Conservation (phyloP, 1,140 invertebrate species). For the Drosophila azteca region DNA sequence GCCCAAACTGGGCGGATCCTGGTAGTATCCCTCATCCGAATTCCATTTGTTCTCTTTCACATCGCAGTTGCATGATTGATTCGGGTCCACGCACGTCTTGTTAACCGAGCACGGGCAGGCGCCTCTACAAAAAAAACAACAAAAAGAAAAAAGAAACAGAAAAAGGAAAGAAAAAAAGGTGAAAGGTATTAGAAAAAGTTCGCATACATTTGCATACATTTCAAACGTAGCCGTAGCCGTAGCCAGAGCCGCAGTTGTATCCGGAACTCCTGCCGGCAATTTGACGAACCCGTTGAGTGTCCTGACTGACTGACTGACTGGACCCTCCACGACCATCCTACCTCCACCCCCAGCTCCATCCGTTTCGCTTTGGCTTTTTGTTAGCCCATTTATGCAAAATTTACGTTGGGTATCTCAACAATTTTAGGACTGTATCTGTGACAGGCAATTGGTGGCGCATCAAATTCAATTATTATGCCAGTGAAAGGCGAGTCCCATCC, state of each 20-base stretch:
- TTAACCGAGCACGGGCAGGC: slow-evolving; percentile 89
- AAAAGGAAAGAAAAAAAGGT: slow-evolving; percentile 36
- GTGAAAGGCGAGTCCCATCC: background rate
- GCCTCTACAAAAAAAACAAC: slow-evolving; percentile 85
- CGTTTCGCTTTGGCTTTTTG: slow-evolving; percentile 52
- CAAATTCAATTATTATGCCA: slow-evolving; percentile 22
- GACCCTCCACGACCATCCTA: background rate
- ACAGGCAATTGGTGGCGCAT: slow-evolving; percentile 38
- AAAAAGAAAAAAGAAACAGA: background rate
- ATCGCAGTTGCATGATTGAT: slow-evolving; percentile 94
- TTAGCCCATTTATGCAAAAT: slow-evolving; percentile 55
- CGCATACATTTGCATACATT: slow-evolving; percentile 76
- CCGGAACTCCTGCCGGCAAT: slow-evolving; percentile 53
- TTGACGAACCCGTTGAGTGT: slow-evolving; percentile 69
- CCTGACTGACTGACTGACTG: slow-evolving; percentile 51
- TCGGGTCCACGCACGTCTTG: slow-evolving; percentile 90
- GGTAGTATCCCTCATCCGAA: slow-evolving; percentile 93
- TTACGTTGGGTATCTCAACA: slow-evolving; percentile 29
- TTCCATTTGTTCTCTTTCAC: slow-evolving; percentile 93
- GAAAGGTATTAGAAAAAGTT: slow-evolving; percentile 64
- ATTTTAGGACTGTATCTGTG: slow-evolving; percentile 35
- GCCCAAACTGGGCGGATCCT: slow-evolving; percentile 90
- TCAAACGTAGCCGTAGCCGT: slow-evolving; percentile 15
- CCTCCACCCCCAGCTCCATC: background rate
- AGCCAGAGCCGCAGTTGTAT: no score